These are phyloP conservation scores for Pseudococcus jackbeardsleyi DNA, from an alignment of 2,888 invertebrate genomes.

Conservation along the genomic window DNA sequence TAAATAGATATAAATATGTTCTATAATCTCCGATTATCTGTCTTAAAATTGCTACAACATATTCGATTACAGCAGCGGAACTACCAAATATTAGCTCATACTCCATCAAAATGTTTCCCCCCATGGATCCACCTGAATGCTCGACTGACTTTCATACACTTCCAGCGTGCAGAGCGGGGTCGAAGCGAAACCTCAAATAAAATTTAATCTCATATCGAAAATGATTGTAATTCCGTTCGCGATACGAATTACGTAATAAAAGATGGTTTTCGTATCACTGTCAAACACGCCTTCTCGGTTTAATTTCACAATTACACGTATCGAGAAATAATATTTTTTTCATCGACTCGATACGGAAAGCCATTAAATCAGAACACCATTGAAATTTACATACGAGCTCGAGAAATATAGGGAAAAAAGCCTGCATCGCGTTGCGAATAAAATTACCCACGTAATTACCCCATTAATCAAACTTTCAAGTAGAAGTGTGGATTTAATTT, in stretches of 20 bases:
- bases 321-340: background rate
- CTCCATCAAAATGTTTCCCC: background rate
- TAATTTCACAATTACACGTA: background rate
- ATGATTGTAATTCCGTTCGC: background rate
- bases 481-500: background rate
- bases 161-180: background rate
- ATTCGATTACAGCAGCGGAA: too few species aligned
- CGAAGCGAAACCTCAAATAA: background rate
- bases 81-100: background rate
- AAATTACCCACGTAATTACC: background rate
- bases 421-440: background rate
- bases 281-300: slow-evolving; percentile 6
- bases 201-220: background rate
- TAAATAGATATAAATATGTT: too few species aligned
- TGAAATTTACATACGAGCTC: background rate
- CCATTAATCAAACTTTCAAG: slow-evolving; percentile 25
- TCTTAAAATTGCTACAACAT: too few species aligned
- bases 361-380: background rate
- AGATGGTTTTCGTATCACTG: background rate
- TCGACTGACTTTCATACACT: background rate
- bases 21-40: too few species aligned
- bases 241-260: background rate
- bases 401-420: background rate
- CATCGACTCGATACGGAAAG: background rate
- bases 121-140: background rate